A percentile compares a stretch with the other conserved stretches of the same genome.
phyloP scores from a whole-genome alignment of 2,113 vertebrate genomes.

The Sander vitreus region DNA sequence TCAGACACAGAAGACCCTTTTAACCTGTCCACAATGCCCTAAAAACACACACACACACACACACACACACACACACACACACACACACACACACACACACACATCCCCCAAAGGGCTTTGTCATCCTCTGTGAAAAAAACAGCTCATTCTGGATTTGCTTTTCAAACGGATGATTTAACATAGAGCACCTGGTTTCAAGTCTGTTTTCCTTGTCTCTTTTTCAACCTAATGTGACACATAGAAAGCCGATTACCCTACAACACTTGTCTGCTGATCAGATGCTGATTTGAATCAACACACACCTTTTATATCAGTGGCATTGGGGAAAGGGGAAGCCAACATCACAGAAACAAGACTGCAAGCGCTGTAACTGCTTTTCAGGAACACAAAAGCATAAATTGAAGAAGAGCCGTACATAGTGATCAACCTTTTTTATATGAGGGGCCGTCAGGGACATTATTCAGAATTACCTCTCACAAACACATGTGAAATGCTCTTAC shows the following conservation, averaged over 20 bases:
- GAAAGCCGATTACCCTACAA: conserved; percentile 6
- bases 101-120: conserved; percentile 18
- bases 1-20: conserved; percentile 64
- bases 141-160: conserved; percentile 39
- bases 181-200: conserved; percentile 35
- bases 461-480: no score
- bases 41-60: conserved; percentile 4
- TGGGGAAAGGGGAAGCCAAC: conserved; percentile 5
- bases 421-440: no score
- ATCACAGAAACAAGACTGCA: conserved; percentile 1
- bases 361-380: conserved; percentile 52
- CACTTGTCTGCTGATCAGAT: conserved; percentile 26
- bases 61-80: no score
- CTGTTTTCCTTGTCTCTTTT: conserved; percentile 30
- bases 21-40: conserved; percentile 57
- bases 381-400: conserved; percentile 59
- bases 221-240: conserved; percentile 25
- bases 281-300: conserved; percentile 43
- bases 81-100: background rate
- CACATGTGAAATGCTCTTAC: no score
- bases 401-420: conserved; percentile 38
- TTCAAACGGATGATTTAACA: conserved; percentile 36
- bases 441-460: no score
- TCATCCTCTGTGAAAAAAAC: conserved; percentile 25
- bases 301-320: conserved; percentile 30